These are phyloP conservation scores for Aeoliscus strigatus DNA, from an alignment of 2,797 vertebrate species.

Conservation along the genomic window DNA sequence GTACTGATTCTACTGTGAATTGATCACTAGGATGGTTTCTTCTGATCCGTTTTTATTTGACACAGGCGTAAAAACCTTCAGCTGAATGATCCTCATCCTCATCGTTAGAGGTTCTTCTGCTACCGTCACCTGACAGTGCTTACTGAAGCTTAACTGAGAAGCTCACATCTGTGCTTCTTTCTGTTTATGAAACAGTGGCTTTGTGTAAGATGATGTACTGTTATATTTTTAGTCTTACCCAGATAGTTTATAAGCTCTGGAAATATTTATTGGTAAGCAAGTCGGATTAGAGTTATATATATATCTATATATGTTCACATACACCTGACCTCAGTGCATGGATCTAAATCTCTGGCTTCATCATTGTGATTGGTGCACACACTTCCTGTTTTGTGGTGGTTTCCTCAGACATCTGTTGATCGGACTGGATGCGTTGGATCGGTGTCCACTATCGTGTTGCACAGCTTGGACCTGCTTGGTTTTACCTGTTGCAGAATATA, in stretches of 20 bases:
- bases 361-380: conserved; percentile 19
- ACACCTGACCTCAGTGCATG: conserved; percentile 38
- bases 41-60: too few species aligned
- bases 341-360: conserved; percentile 18
- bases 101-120: not conserved
- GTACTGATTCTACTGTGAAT: not conserved
- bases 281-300: conserved; percentile 3
- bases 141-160: conserved; percentile 14
- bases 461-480: conserved; percentile 47
- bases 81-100: conserved; percentile 6
- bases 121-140: conserved; percentile 14
- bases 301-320: conserved; percentile 11
- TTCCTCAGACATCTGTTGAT: too few species aligned
- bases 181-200: conserved; percentile 56
- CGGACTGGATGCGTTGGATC: too few species aligned
- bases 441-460: too few species aligned
- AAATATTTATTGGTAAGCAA: conserved; percentile 18
- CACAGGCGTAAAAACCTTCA: not conserved
- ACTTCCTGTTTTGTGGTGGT: conserved; percentile 63
- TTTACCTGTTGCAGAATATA: too few species aligned
- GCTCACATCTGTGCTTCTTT: conserved; percentile 25
- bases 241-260: conserved; percentile 17
- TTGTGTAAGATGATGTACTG: conserved; percentile 18
- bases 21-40: too few species aligned
- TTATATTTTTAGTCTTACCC: conserved; percentile 27